phyloP scores from a whole-genome alignment of 2,888 invertebrate genomes.

The Alcis repandata region DNA sequence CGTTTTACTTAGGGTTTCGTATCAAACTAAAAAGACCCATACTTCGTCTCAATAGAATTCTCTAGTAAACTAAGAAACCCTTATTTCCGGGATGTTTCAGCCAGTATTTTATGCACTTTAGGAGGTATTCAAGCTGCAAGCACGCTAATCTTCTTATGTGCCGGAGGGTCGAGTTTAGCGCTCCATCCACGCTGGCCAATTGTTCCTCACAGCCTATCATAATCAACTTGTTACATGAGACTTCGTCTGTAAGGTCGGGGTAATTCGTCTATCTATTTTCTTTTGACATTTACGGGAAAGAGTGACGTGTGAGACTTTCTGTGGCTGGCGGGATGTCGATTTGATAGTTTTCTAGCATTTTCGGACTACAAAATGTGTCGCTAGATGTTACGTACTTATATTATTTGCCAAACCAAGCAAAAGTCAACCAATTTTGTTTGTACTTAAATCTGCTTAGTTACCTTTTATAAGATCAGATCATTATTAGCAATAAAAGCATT shows the following conservation, averaged over 20 bases:
- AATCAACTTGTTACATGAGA: slow-evolving; percentile 20
- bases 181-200: slow-evolving; percentile 15
- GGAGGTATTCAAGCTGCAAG: slow-evolving; percentile 1
- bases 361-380: neutral
- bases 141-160: slow-evolving; percentile 5
- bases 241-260: slow-evolving; percentile 3
- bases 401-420: too few species aligned
- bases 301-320: too few species aligned
- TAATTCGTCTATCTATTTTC: slow-evolving; percentile 12
- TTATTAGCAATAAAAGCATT: too few species aligned
- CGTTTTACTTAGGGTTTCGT: too few species aligned
- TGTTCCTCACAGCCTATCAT: slow-evolving; percentile 22
- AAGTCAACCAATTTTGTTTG: too few species aligned
- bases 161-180: slow-evolving; percentile 26
- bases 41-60: too few species aligned
- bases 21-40: too few species aligned
- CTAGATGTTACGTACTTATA: too few species aligned
- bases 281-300: slow-evolving; percentile 16
- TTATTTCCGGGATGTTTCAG: neutral
- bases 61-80: too few species aligned
- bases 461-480: too few species aligned
- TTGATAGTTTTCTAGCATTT: neutral
- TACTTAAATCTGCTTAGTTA: too few species aligned
- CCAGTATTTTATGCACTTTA: neutral
- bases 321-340: too few species aligned